A percentile compares a stretch with the other conserved stretches of the same genome.
Evolutionary conservation across 2,888 invertebrate species (phyloP).

Genomic region (Pediacus dermestoides): DNA sequence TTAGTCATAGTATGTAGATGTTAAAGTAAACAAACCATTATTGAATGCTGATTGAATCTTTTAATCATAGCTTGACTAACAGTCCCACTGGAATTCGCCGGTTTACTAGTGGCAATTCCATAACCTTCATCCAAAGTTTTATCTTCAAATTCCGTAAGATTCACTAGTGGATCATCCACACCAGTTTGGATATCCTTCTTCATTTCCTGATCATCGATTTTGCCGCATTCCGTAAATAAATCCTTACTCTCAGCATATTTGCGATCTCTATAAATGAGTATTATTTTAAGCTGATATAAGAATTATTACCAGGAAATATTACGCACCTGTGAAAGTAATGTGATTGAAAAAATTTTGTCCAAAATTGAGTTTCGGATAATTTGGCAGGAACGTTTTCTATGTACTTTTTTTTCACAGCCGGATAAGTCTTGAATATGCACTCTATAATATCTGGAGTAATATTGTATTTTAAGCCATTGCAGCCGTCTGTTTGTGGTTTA

Average conservation of each 20-base stretch:
- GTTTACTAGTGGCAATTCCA: conserved; percentile 53
- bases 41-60: conserved; percentile 95
- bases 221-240: conserved; percentile 95
- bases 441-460: conserved; percentile 95
- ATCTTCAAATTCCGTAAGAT: conserved; percentile 80
- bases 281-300: too few species aligned
- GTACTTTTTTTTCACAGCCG: conserved; percentile 96
- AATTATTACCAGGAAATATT: not conserved
- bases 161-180: conserved; percentile 77
- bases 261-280: conserved; percentile 65
- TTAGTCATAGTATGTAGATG: conserved; percentile 5
- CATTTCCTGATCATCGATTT: conserved; percentile 84
- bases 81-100: conserved; percentile 53
- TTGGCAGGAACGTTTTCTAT: conserved; percentile 93
- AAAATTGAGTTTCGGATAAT: conserved; percentile 95
- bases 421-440: conserved; percentile 98
- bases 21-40: conserved; percentile 66
- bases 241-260: conserved; percentile 89
- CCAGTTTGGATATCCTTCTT: conserved; percentile 74
- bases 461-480: conserved; percentile 95
- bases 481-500: conserved; percentile 94
- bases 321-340: conserved; percentile 90
- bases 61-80: conserved; percentile 91
- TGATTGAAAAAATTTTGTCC: conserved; percentile 99
- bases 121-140: conserved; percentile 64